These are phyloP conservation scores for Rhadinocentrus ornatus DNA, from an alignment of 2,797 vertebrate species.

Conservation along the genomic window DNA sequence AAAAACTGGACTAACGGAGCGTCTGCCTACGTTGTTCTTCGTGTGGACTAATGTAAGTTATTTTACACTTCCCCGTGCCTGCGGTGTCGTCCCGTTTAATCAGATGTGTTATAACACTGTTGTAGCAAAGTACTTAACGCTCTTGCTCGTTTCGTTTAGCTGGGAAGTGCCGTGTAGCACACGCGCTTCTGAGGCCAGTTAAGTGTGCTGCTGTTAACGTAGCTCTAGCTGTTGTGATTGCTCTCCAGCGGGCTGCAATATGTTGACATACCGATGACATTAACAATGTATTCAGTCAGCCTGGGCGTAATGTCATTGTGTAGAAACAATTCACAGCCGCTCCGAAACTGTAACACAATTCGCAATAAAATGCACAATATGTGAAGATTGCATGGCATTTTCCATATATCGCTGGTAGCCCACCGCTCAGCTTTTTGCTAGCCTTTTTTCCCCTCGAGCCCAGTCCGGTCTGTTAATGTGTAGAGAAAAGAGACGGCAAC, in stretches of 20 bases:
- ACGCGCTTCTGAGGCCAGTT: constrained; percentile 38
- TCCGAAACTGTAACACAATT: not conserved
- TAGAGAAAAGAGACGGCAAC: not conserved
- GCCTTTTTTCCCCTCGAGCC: constrained; percentile 19
- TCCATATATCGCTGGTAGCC: constrained; percentile 9
- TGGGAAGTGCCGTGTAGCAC: constrained; percentile 52
- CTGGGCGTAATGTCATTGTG: constrained; percentile 27
- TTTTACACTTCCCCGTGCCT: constrained; percentile 20
- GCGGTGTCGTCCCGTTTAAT: not conserved
- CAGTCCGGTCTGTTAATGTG: not conserved
- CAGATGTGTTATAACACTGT: not conserved
- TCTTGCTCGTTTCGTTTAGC: constrained; percentile 41
- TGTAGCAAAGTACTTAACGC: not conserved
- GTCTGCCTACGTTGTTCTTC: constrained; percentile 55
- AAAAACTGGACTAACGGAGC: constrained; percentile 66
- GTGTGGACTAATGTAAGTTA: constrained; percentile 79
- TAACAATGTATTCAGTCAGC: constrained; percentile 36
- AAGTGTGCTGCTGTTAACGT: constrained; percentile 43
- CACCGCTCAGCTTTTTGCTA: constrained; percentile 24
- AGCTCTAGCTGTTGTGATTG: constrained; percentile 52
- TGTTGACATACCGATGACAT: constrained; percentile 58
- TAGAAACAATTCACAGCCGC: constrained; percentile 23
- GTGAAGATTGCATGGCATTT: constrained; percentile 14
- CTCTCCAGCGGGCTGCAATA: constrained; percentile 49
- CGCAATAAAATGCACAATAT: not conserved